A percentile compares a stretch with the other conserved stretches of the same genome.
Evolutionary conservation across 1,140 invertebrate species (phyloP).

Genomic region (Drosophila malerkotliana): DNA sequence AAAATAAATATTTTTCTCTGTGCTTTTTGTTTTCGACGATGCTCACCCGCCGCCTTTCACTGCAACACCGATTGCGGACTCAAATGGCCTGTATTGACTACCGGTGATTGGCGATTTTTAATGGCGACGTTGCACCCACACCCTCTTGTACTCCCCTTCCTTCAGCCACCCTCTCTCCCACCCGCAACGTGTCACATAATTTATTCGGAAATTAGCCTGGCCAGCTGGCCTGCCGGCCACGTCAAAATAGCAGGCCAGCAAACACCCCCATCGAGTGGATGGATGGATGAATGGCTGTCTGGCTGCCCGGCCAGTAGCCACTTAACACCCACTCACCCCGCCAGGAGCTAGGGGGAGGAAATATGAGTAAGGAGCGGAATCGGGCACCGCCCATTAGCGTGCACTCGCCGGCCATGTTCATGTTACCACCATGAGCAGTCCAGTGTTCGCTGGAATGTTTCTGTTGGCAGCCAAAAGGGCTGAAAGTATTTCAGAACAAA

Average conservation of each 20-base stretch:
- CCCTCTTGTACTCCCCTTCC: constrained; percentile 10
- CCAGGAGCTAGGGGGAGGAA: not conserved
- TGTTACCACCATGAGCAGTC: constrained; percentile 8
- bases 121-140: constrained; percentile 32
- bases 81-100: constrained; percentile 51
- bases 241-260: constrained; percentile 47
- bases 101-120: constrained; percentile 52
- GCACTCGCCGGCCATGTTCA: constrained; percentile 66
- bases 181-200: constrained; percentile 52
- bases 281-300: constrained; percentile 19
- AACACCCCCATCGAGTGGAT: constrained; percentile 37
- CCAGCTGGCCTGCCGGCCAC: constrained; percentile 62
- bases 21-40: constrained; percentile 20
- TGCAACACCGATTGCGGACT: constrained; percentile 26
- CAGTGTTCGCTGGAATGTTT: constrained; percentile 41
- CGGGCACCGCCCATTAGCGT: constrained; percentile 64
- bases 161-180: not conserved
- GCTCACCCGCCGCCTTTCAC: constrained; percentile 70
- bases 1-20: not conserved
- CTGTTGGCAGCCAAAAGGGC: constrained; percentile 33
- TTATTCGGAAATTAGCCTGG: constrained; percentile 65
- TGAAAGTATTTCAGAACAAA: constrained; percentile 7
- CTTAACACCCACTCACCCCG: constrained; percentile 60
- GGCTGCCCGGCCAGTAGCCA: constrained; percentile 44
- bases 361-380: constrained; percentile 20